These are phyloP conservation scores for Digitonthophagus gazella DNA, from an alignment of 2,888 invertebrate species.

Conservation along the genomic window DNA sequence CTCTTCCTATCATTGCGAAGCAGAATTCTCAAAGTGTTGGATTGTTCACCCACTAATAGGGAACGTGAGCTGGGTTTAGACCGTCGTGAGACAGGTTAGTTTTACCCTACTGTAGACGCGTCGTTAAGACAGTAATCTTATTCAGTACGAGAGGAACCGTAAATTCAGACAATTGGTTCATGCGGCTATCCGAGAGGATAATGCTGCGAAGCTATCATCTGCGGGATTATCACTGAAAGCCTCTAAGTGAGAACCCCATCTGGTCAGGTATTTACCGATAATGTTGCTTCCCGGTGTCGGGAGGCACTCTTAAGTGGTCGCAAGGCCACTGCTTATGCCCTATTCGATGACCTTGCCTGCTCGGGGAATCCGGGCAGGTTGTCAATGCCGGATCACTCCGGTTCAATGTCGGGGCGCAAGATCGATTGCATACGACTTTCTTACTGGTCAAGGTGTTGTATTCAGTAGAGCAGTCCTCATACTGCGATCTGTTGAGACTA, in stretches of 20 bases:
- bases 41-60: slow-evolving; percentile 56
- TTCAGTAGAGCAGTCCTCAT: slow-evolving; percentile 59
- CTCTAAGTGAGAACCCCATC: slow-evolving; percentile 64
- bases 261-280: slow-evolving; percentile 51
- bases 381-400: slow-evolving; percentile 30
- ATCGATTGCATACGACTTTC: slow-evolving; percentile 63
- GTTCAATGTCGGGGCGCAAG: slow-evolving; percentile 58
- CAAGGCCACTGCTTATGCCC: slow-evolving; percentile 18
- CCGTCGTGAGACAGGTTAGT: too few species aligned
- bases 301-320: slow-evolving; percentile 15
- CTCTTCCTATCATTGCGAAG: slow-evolving; percentile 74
- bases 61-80: too few species aligned
- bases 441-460: slow-evolving; percentile 62
- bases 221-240: slow-evolving; percentile 62
- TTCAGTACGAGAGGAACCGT: too few species aligned
- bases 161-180: slow-evolving; percentile 58
- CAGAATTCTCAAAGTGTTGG: slow-evolving; percentile 66
- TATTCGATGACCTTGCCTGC: slow-evolving; percentile 17
- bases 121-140: slow-evolving; percentile 50
- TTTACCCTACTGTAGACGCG: slow-evolving; percentile 49
- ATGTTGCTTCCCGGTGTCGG: slow-evolving; percentile 31
- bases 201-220: slow-evolving; percentile 67
- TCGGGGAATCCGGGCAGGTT: slow-evolving; percentile 7
- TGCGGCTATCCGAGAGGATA: slow-evolving; percentile 62
- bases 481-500: slow-evolving; percentile 64